Percentiles rank a stretch among this genome's conserved stretches.
Evolutionary conservation across 2,888 invertebrate genomes (phyloP).

Genomic region (Cryptocheilus praepositus): DNA sequence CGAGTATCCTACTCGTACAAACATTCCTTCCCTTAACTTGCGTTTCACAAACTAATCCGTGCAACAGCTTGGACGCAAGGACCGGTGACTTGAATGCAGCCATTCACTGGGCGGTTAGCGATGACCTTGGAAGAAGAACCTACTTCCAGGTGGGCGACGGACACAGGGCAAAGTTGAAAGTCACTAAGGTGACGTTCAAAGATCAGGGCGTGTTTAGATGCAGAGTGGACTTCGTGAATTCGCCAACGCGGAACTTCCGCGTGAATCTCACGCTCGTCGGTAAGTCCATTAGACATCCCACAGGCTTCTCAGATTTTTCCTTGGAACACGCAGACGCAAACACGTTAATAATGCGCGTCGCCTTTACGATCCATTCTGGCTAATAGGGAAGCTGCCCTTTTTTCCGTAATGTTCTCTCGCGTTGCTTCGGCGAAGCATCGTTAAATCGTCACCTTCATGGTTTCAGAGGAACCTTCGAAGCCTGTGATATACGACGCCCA

Average conservation of each 20-base stretch:
- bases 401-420: neutral
- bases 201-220: conserved; percentile 93
- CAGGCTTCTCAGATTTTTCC: neutral
- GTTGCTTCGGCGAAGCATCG: conserved; percentile 12
- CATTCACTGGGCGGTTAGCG: conserved; percentile 86
- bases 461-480: conserved; percentile 86
- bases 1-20: too few relatives aligned
- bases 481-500: conserved; percentile 90
- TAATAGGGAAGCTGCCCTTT: conserved; percentile 1
- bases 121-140: conserved; percentile 85
- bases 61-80: conserved; percentile 85
- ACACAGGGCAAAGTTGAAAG: conserved; percentile 81
- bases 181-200: conserved; percentile 82
- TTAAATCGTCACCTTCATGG: conserved; percentile 40
- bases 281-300: conserved; percentile 75
- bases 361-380: neutral
- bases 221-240: conserved; percentile 91
- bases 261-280: conserved; percentile 92
- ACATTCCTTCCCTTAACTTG: too few relatives aligned
- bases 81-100: conserved; percentile 81
- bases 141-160: conserved; percentile 85
- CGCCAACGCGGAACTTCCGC: conserved; percentile 90
- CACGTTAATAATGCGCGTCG: neutral
- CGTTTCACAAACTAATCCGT: too few relatives aligned
- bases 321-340: neutral